Base-by-base conservation (phyloP, 2,797 vertebrate species). In the Mus minutoides region DNA sequence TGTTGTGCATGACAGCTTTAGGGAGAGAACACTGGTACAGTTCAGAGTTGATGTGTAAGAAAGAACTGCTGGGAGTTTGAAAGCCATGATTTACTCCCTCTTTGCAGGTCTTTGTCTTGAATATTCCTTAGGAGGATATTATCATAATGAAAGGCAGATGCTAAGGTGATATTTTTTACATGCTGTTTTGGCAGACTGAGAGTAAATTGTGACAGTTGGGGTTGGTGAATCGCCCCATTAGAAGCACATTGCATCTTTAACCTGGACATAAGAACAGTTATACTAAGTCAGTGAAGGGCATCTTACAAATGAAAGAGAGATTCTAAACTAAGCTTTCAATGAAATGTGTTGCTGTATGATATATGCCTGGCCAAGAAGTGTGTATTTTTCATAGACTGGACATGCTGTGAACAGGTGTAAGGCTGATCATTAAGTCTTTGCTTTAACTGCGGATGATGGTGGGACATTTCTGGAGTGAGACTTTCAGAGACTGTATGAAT, bases 391-490 rank as follows among this genome's bases (percentile, higher is more conserved):
- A 56, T 93, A 6, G n/a, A n/a, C 92, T 94, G 67, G 86, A 40
- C 34, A 22, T 92, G 75, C 77, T 89, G 64, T 82, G 77, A 83
- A 82, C 24, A 17, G 31, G 10, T 78, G 7, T 60, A 75, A 80
- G 31, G 40, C 94, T 94, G 58, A 77, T 73, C 93, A 34, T 83
- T 78, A 58, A 90, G 43, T 82, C 19, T 54, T 96, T 91, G 75
- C 49, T 90, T 96, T 91, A 92, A 92, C 52, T 58, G 16, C 52
- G 40, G 40, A 1, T 54, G n/a, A 6, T 84, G 69, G 29, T 88
- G 34, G 71, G 52, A 29, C 77, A 62, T 83, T 86, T 54, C 62
- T 73, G 43, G 75, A 87, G 40, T 88, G 75, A n/a, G 43, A n/a
- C 67, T 49, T 19, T 85, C 77, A 91, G 89, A 91, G 62, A 69